Conservation (phyloP, 2,797 vertebrate species). For the Semotilus atromaculatus region DNA sequence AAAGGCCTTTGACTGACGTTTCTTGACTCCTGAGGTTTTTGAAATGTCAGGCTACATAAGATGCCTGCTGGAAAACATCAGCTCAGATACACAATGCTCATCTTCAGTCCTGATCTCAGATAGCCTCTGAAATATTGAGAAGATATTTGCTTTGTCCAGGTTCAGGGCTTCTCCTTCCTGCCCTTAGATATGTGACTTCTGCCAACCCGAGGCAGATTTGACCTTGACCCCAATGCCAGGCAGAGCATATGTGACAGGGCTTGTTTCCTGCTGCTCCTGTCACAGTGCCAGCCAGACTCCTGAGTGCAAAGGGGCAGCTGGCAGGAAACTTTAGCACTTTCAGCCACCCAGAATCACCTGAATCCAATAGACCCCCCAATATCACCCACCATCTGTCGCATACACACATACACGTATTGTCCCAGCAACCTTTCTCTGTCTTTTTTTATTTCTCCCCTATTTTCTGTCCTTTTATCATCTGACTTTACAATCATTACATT, state of each 20-base stretch:
- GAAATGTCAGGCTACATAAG: slow-evolving; percentile 50
- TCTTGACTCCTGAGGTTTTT: slow-evolving; percentile 36
- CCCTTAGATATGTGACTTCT: slow-evolving; percentile 23
- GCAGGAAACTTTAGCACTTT: slow-evolving; percentile 73
- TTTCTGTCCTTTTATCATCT: neutral
- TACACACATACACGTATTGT: slow-evolving; percentile 29
- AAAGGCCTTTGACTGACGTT: slow-evolving; percentile 45
- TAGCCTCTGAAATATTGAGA: slow-evolving; percentile 10
- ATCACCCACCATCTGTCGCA: slow-evolving; percentile 65
- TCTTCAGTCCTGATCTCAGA: slow-evolving; percentile 25
- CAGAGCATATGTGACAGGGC: slow-evolving; percentile 58
- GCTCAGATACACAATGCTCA: neutral
- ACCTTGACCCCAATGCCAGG: slow-evolving; percentile 61
- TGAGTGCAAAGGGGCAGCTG: slow-evolving; percentile 59
- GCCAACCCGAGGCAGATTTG: slow-evolving; percentile 38
- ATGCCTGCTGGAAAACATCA: neutral
- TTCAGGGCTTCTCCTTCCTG: neutral
- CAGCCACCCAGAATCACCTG: slow-evolving; percentile 68
- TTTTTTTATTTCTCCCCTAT: neutral
- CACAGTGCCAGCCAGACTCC: slow-evolving; percentile 64
- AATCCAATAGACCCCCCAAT: slow-evolving; percentile 68
- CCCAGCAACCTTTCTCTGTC: slow-evolving; percentile 12
- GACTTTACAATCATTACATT: slow-evolving; percentile 27
- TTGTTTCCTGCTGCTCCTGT: slow-evolving; percentile 51
- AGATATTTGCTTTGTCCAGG: neutral